Base-by-base conservation (phyloP, 2,888 invertebrate genomes). In the Graphium colonna region DNA sequence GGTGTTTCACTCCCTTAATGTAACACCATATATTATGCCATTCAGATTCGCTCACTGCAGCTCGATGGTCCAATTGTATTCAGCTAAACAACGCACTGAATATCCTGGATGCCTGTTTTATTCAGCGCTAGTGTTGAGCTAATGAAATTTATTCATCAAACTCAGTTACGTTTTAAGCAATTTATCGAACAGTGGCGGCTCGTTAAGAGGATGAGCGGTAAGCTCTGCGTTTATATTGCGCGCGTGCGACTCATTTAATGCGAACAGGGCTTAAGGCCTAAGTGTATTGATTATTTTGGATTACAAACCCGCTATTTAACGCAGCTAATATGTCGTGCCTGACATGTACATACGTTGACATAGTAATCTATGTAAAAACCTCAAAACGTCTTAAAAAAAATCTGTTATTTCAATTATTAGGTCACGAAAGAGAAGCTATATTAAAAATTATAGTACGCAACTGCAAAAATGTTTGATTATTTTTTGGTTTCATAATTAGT, bases 111-210 rank as follows among this genome's bases (percentile, higher is more conserved):
- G 31, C 31, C 10, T n/a, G 12, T 36, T 36, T 36, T 58, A 55
- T 41, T 64, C 12, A 17, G 18, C 69, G 44, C 56, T 56, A 73
- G 73, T 75, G 36, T 36, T 7, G n/a, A 12, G 70, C 75, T 78
- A 75, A 79, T 77, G 75, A 75, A 71, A 78, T 78, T 76, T 81
- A 80, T 78, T 77, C 79, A 81, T 82, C 77, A 77, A 71, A 79
- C 77, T 73, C 67, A 70, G 71, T 71, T 74, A 75, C 77, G 75
- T 76, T 75, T 68, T 64, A 72, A 75, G 73, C 70, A 78, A 82
- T 83, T 82, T 82, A 82, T 81, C 73, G 76, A 77, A 77, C 75
- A 78, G 71, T 70, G 68, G 56, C 65, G 77, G 69, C 77, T 79
- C 78, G 75, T 82, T 80, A 82, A 74, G 75, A 73, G 83, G 79